A percentile compares a stretch with the other conserved stretches of the same genome.
Conservation (phyloP, 2,888 invertebrate species). For the Amphipyra berbera region DNA sequence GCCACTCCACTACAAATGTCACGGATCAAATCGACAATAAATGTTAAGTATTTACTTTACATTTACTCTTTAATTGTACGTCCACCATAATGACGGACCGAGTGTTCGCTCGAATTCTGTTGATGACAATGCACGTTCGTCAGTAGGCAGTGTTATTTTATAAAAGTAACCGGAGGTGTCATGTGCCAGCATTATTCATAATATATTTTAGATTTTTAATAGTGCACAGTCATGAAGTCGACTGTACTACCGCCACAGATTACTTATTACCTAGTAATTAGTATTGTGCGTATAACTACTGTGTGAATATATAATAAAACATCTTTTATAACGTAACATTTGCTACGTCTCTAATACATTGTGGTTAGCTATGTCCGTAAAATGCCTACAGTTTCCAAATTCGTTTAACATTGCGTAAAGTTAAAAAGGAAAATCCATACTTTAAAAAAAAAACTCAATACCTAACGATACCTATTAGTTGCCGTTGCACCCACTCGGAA, state of each 20-base stretch:
- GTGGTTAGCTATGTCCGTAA: too few relatives aligned
- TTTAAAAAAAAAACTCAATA: too few relatives aligned
- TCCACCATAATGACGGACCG: constrained; percentile 71
- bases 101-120: constrained; percentile 76
- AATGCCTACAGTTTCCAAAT: too few relatives aligned
- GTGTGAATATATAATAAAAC: too few relatives aligned
- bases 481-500: too few relatives aligned
- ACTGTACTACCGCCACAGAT: constrained; percentile 6
- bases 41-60: constrained; percentile 86
- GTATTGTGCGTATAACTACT: not conserved
- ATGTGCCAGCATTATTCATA: constrained; percentile 37
- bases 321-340: too few relatives aligned
- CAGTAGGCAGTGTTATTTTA: constrained; percentile 77
- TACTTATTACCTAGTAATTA: not conserved
- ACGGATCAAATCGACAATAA: constrained; percentile 85
- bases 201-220: constrained; percentile 32
- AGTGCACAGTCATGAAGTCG: constrained; percentile 50
- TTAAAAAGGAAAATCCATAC: too few relatives aligned
- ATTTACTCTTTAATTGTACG: constrained; percentile 85
- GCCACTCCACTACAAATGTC: constrained; percentile 75
- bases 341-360: too few relatives aligned
- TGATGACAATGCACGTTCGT: constrained; percentile 81
- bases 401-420: too few relatives aligned
- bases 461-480: too few relatives aligned
- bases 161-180: constrained; percentile 61